Percentiles rank a stretch among this genome's conserved stretches.
Evolutionary conservation across 2,113 vertebrate species (phyloP).

Genomic region (Jacana jacana): DNA sequence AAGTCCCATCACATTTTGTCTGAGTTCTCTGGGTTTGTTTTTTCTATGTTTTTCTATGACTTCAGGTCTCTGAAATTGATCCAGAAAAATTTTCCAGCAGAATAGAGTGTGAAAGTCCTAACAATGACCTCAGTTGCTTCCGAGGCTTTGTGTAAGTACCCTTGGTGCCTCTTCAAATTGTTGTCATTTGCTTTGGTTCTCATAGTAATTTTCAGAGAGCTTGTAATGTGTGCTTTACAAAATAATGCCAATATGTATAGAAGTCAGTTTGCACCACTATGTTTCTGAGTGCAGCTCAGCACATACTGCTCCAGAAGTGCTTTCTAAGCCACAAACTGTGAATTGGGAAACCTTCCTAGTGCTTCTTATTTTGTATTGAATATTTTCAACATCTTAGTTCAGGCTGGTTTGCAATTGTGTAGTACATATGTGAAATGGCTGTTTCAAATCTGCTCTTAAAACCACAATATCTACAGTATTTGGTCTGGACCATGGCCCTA

Average conservation of each 20-base stretch:
- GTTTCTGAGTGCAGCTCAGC: not conserved
- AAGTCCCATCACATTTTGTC: not conserved
- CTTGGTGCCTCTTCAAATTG: not conserved
- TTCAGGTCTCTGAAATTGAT: conserved; percentile 82
- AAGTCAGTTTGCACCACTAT: not conserved
- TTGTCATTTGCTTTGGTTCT: not conserved
- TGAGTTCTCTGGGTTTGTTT: not conserved
- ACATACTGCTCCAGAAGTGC: not conserved
- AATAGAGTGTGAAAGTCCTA: conserved; percentile 93
- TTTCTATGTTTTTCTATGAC: not conserved
- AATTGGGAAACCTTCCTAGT: not conserved
- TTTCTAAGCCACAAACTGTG: not conserved
- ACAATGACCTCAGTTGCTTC: conserved; percentile 87
- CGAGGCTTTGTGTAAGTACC: conserved; percentile 91
- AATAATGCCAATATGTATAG: not conserved
- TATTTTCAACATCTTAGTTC: not conserved
- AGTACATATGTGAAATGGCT: not conserved
- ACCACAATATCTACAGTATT: not conserved
- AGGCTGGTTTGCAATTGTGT: not conserved
- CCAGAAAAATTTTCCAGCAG: conserved; percentile 85
- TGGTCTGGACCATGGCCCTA: not conserved
- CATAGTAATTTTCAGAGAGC: not conserved
- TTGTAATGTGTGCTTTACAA: not conserved
- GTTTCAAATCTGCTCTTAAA: not conserved
- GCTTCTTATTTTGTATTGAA: not conserved